These are phyloP conservation scores for Brenthis hecate DNA, from an alignment of 2,888 invertebrate genomes.

Conservation along the genomic window DNA sequence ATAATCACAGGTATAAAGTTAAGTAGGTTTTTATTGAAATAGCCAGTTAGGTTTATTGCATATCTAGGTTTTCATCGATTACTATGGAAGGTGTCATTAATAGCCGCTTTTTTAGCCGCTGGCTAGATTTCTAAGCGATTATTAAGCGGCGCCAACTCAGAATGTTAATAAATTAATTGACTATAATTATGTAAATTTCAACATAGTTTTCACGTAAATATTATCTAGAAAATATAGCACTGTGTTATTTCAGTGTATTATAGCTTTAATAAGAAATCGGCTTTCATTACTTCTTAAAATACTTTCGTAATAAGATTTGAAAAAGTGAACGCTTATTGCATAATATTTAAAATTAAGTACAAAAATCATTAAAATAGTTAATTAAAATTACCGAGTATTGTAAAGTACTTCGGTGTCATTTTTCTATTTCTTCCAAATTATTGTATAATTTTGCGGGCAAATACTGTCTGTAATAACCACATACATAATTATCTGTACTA, in stretches of 20 bases:
- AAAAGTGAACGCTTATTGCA: too few species aligned
- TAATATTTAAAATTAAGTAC: too few species aligned
- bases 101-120: constrained; percentile 14
- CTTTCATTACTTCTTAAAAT: neutral
- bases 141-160: constrained; percentile 27
- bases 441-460: too few species aligned
- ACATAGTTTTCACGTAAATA: constrained; percentile 12
- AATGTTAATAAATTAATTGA: constrained; percentile 11
- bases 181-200: constrained; percentile 14
- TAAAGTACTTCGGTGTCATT: too few species aligned
- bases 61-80: constrained; percentile 2
- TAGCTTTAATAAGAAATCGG: neutral
- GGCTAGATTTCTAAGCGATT: constrained; percentile 21
- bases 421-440: too few species aligned
- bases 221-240: neutral
- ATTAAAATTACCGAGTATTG: too few species aligned
- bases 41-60: neutral
- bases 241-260: neutral
- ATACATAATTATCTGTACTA: too few species aligned
- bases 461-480: too few species aligned
- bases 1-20: too few species aligned
- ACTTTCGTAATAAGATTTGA: too few species aligned
- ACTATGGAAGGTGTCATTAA: constrained; percentile 21
- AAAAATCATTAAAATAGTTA: too few species aligned
- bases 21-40: too few species aligned